Evolutionary conservation across 1,140 invertebrate genomes (phyloP), one percentile per base, ranked within the genome.

Genomic region (Aphelenchoides avenae): DNA sequence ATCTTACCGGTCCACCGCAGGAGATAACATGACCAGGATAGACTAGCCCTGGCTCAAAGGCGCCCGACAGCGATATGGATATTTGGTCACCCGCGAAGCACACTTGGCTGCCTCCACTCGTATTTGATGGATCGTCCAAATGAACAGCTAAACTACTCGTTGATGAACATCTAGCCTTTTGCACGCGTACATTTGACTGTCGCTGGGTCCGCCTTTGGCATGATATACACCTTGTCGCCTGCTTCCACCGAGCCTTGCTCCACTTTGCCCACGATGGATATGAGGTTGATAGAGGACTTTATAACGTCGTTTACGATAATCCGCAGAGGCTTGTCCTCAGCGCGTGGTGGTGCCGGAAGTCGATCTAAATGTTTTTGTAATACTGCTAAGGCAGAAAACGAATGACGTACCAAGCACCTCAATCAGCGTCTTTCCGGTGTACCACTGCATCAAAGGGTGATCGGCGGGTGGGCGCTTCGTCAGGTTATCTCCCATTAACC

Each of bases 51-150:
- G 70, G 71, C 40, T 81, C 79, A 65, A 84, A 83, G 42, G 80
- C 83, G 31, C 89, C 89, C 5, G 85, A 83, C 6, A 98, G 66
- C 6, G 86, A 89, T 0, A 94, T 77, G 27, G 84, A 84, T 0
- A 89, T 85, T 79, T 91, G 88, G 80, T 98, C 93, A 27, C 93
- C 94, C 60, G 93, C 92, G 83, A 94, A 97, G 85, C 85, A 54
- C 81, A 82, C 39, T 81, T 81, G 24, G 78, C 76, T 26, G 86
- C 75, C 70, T 79, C 84, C 86, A 31, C 33, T 34, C 31, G 29
- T 27, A 11, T 11, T 44, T 5, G 46, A 42, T 18, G 39, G n/a
- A 15, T 55, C 61, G 5, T 55, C 49, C 7, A 40, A 33, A 13
- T 29, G 41, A 27, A 61, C 42, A 1, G 64, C 67, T 75, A 49